Conservation (phyloP, 2,888 invertebrate genomes). For the Taenaris catops region DNA sequence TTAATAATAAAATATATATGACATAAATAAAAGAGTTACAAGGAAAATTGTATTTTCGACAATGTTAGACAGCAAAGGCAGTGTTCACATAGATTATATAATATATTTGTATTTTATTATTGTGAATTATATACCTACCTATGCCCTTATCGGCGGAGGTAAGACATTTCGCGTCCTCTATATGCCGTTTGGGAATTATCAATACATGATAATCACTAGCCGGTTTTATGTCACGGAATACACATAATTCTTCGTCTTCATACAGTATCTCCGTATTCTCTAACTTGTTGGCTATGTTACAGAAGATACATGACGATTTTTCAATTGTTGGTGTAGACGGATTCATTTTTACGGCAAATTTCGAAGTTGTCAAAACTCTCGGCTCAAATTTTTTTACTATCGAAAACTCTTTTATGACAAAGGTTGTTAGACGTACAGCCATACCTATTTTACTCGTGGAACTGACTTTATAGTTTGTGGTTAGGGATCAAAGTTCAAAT, state of each 20-base stretch:
- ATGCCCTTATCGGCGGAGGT: constrained; percentile 82
- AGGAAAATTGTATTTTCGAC: too few relatives aligned
- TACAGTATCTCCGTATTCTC: constrained; percentile 81
- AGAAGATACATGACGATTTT: constrained; percentile 83
- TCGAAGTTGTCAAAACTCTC: constrained; percentile 5
- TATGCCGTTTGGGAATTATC: constrained; percentile 88
- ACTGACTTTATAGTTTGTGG: background rate
- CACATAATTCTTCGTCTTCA: constrained; percentile 87
- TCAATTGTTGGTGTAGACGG: constrained; percentile 12
- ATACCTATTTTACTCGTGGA: too few relatives aligned
- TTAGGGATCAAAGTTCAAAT: constrained; percentile 2
- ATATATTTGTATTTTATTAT: too few relatives aligned
- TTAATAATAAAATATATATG: too few relatives aligned
- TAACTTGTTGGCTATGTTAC: constrained; percentile 83
- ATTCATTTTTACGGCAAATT: background rate
- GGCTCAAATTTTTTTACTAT: too few relatives aligned
- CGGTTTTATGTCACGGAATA: constrained; percentile 92
- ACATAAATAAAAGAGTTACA: too few relatives aligned
- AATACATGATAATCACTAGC: constrained; percentile 89
- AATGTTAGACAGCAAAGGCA: too few relatives aligned
- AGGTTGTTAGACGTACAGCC: constrained; percentile 6
- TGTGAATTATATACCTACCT: too few relatives aligned
- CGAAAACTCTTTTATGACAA: background rate
- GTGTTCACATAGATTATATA: too few relatives aligned
- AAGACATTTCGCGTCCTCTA: constrained; percentile 85